A percentile compares a stretch with the other conserved stretches of the same genome.
Evolutionary conservation across 2,888 invertebrate genomes (phyloP).

Genomic region (Platycheirus albimanus): DNA sequence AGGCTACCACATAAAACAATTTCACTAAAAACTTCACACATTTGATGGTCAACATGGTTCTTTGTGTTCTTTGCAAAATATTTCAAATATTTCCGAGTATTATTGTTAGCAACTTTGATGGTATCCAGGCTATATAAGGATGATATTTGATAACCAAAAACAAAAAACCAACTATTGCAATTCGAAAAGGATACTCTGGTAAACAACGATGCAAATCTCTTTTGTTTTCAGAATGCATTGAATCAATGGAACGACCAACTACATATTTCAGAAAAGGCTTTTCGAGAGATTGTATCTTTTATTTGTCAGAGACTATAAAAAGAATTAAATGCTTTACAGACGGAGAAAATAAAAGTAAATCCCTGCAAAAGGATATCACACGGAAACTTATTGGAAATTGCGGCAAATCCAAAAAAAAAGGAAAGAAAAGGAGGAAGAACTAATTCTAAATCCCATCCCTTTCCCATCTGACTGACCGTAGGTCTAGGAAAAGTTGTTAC

Average conservation of each 20-base stretch:
- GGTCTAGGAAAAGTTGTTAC: not conserved
- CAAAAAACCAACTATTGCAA: slow-evolving; percentile 29
- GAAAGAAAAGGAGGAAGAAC: slow-evolving; percentile 18
- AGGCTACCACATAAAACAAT: not conserved
- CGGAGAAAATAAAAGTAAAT: slow-evolving; percentile 31
- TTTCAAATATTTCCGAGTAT: slow-evolving; percentile 63
- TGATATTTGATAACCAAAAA: slow-evolving; percentile 2
- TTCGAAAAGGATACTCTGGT: slow-evolving; percentile 56
- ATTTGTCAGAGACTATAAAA: slow-evolving; percentile 56
- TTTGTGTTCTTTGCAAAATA: slow-evolving; percentile 58
- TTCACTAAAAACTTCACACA: slow-evolving; percentile 42
- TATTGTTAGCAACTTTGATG: slow-evolving; percentile 18
- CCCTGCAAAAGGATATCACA: slow-evolving; percentile 66
- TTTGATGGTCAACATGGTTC: slow-evolving; percentile 30
- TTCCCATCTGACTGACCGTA: slow-evolving; percentile 3
- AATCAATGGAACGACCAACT: slow-evolving; percentile 42
- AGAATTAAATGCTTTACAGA: slow-evolving; percentile 48
- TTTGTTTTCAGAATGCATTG: slow-evolving; percentile 43
- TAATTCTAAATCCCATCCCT: slow-evolving; percentile 46
- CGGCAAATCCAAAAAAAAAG: too few relatives aligned
- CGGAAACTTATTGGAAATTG: slow-evolving; percentile 71
- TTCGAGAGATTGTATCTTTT: slow-evolving; percentile 65
- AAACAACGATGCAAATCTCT: slow-evolving; percentile 62
- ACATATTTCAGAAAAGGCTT: slow-evolving; percentile 8
- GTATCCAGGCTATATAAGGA: not conserved